Evolutionary conservation across 2,113 vertebrate species (phyloP).

Genomic region (Mastomys coucha): DNA sequence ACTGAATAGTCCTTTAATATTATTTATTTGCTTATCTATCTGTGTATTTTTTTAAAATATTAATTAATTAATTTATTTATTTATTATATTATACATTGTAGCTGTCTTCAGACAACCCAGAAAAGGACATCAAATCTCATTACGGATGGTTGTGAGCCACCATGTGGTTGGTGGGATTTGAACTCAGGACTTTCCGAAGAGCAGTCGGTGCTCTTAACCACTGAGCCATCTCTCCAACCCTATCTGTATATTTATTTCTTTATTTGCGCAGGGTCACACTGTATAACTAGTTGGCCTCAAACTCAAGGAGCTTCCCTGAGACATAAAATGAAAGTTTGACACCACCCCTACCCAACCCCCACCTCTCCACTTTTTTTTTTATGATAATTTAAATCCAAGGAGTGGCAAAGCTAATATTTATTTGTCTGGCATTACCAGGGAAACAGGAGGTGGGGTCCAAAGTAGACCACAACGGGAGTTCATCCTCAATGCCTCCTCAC

Average conservation of each 20-base stretch:
- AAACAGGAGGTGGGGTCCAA: not conserved
- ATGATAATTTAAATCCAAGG: not conserved
- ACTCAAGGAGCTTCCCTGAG: not conserved
- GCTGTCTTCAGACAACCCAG: too few relatives aligned
- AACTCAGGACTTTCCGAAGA: too few relatives aligned
- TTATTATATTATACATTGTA: too few relatives aligned
- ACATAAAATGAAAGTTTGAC: not conserved
- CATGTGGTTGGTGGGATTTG: too few relatives aligned
- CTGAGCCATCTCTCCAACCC: too few relatives aligned
- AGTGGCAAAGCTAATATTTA: not conserved
- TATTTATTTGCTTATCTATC: not conserved
- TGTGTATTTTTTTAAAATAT: too few relatives aligned
- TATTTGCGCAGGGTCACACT: too few relatives aligned
- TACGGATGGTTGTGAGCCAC: too few relatives aligned
- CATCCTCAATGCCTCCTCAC: not conserved
- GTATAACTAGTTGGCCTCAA: not conserved
- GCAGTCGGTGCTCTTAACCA: too few relatives aligned
- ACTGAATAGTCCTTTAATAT: not conserved
- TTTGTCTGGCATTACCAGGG: not conserved
- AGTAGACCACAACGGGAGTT: not conserved
- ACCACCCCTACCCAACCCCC: not conserved
- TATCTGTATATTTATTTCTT: too few relatives aligned
- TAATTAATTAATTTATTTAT: not conserved
- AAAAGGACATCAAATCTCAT: too few relatives aligned
- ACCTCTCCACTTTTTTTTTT: not conserved